These are phyloP conservation scores for Tetragonula carbonaria DNA, from an alignment of 2,888 invertebrate genomes.

Conservation along the genomic window DNA sequence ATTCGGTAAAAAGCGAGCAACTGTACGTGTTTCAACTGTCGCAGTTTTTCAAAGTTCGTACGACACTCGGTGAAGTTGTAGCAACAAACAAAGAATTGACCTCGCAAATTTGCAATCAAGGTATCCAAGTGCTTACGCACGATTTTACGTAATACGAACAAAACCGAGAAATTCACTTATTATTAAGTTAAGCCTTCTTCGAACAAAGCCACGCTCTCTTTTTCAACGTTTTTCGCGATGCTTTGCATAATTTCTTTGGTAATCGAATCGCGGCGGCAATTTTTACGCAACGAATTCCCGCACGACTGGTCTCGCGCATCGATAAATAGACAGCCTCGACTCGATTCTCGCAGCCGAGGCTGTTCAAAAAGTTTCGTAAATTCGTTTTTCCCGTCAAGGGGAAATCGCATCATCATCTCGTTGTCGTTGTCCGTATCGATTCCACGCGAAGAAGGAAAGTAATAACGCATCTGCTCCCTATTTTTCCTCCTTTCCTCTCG, in stretches of 20 bases:
- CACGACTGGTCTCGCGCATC: conserved; percentile 44
- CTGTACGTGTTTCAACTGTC: no score
- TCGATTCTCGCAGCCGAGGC: conserved; percentile 20
- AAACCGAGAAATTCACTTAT: no score
- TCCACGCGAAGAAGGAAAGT: conserved; percentile 59
- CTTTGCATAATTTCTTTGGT: conserved; percentile 14
- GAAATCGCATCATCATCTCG: conserved; percentile 69
- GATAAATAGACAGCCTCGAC: conserved; percentile 40
- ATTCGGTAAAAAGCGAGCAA: no score
- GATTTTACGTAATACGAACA: background rate
- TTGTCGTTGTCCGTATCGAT: conserved; percentile 53
- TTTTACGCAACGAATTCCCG: conserved; percentile 34
- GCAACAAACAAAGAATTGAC: no score
- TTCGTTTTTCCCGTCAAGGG: conserved; percentile 65
- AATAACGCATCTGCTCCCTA: conserved; percentile 56
- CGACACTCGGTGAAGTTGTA: no score
- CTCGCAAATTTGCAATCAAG: no score
- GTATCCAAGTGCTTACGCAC: no score
- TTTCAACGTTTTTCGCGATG: background rate
- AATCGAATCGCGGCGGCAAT: background rate
- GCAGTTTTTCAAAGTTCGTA: no score
- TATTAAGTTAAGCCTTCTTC: background rate
- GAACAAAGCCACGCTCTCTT: background rate
- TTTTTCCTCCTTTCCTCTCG: conserved; percentile 8
- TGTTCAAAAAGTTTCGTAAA: conserved; percentile 59